phyloP scores from a whole-genome alignment of 2,797 vertebrate genomes.

The Gorsachius magnificus region DNA sequence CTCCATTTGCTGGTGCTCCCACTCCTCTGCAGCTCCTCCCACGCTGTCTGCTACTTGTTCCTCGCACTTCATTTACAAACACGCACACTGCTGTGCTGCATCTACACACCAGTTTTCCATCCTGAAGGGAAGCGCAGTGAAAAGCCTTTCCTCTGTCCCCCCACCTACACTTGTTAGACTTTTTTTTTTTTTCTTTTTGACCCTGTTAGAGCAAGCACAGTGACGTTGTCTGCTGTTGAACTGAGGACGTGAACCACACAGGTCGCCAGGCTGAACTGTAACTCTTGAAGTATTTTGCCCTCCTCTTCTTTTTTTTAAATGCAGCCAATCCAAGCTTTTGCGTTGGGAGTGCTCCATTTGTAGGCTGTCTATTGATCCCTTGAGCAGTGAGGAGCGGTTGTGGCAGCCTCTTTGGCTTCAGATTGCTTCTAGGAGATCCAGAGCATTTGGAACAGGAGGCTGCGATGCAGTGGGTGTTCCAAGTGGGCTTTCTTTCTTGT shows the following conservation, averaged over 20 bases:
- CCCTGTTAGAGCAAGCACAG: background rate
- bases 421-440: background rate
- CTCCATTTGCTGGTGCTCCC: background rate
- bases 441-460: background rate
- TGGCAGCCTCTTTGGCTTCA: background rate
- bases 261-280: background rate
- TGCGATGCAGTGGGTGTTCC: background rate
- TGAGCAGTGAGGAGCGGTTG: background rate
- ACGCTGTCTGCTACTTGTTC: background rate
- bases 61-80: background rate
- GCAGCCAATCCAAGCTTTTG: fast-evolving
- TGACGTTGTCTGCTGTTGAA: background rate
- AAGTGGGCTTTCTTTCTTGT: background rate
- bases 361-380: background rate
- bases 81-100: background rate
- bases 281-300: background rate
- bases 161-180: fast-evolving
- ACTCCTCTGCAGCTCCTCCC: background rate
- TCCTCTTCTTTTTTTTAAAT: background rate
- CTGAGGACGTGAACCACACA: fast-evolving
- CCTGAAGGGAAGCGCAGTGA: background rate
- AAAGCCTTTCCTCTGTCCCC: background rate
- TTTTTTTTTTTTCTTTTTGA: background rate
- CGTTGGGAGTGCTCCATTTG: fast-evolving
- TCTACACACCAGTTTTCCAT: background rate